Base-by-base conservation (phyloP, 2,113 vertebrate species). In the Oryzias javanicus region DNA sequence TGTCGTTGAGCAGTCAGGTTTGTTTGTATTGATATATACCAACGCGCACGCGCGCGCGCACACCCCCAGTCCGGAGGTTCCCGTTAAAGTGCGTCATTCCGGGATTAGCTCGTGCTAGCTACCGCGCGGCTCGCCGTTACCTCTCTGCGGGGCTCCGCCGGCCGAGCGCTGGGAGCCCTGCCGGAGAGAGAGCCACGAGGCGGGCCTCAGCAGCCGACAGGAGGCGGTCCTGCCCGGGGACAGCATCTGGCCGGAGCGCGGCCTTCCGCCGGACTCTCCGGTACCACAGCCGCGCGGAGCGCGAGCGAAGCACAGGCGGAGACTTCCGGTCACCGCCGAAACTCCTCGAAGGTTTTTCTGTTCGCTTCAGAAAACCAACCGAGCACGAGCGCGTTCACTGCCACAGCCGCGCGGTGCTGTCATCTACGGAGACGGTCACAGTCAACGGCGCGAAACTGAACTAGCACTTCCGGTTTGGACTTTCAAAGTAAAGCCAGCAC, bases 31-130 rank as follows among this genome's bases (percentile, higher is more conserved):
- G n/a, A n/a, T n/a, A n/a, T n/a, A n/a, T n/a, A n/a, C n/a, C n/a
- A n/a, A n/a, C n/a, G n/a, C n/a, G n/a, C n/a, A n/a, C n/a, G n/a
- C n/a, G n/a, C n/a, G n/a, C n/a, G n/a, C n/a, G n/a, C n/a, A 5
- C 25, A 6, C 44, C 0, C 4, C 8, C 25, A 1, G n/a, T 19
- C 2, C 6, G 35, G 62, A 72, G 56, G 69, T 69, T 52, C 14
- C 3, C 3, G 24, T 4, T 41, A 15, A 81, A 83, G 66, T 84
- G 84, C 84, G 84, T 80, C 84, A 84, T 61, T 67, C 49, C 19
- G 24, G 57, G 63, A 73, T 81, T 81, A 82, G 81, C 79, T 35
- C 19, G 0, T 49, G 77, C 72, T 82, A 76, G 51, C 48, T 42
- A 13, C 44, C 25, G 19, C 7, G 0, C 15, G 4, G 52, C 1